These are phyloP conservation scores for Paracentrotus lividus DNA, from an alignment of 53 echinoderm and acorn worm genomes.

Conservation along the genomic window DNA sequence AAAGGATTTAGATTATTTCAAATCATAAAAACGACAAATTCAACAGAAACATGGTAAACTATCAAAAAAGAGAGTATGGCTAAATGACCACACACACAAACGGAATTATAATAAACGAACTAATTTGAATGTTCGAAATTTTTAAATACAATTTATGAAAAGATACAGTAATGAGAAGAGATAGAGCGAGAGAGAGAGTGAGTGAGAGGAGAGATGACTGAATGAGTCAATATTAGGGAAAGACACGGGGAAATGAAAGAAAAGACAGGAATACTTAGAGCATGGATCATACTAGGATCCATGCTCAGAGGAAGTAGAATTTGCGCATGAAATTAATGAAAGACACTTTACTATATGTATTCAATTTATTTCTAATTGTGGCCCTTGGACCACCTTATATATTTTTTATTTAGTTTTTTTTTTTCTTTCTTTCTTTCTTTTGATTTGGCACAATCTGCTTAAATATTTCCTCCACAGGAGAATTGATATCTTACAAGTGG, in stretches of 20 bases:
- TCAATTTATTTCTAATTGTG: background rate
- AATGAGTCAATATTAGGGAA: too few relatives aligned
- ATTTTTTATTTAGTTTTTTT: background rate
- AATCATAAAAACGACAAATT: too few relatives aligned
- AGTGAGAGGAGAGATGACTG: background rate
- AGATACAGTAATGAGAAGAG: background rate
- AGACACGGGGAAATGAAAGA: too few relatives aligned
- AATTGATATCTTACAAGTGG: background rate
- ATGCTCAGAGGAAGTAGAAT: background rate
- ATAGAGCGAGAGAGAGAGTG: background rate
- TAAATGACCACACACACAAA: too few relatives aligned
- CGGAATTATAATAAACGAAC: too few relatives aligned
- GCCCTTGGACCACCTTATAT: background rate
- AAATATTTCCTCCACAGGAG: conserved; percentile 1
- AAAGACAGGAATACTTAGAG: background rate
- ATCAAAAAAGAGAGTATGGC: too few relatives aligned
- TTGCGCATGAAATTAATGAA: background rate
- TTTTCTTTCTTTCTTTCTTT: background rate
- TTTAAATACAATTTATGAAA: too few relatives aligned
- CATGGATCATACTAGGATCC: too few relatives aligned
- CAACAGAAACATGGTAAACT: too few relatives aligned
- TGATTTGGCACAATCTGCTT: background rate
- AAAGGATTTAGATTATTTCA: background rate
- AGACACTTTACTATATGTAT: background rate
- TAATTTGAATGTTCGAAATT: too few relatives aligned